Evolutionary conservation across 2,888 invertebrate species (phyloP).

Genomic region (Margaritifera margaritifera): DNA sequence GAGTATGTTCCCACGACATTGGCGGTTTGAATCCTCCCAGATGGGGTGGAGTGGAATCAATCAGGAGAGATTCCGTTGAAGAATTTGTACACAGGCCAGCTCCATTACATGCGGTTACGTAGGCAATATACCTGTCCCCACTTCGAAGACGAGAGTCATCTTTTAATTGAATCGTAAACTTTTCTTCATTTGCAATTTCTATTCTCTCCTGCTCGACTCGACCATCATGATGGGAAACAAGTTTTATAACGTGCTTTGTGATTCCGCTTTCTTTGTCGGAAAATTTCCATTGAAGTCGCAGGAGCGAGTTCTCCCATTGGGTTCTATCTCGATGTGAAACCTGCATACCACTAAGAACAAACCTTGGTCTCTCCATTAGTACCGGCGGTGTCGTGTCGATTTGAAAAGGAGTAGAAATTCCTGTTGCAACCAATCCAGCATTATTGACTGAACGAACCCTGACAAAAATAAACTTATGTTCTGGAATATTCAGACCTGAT

Average conservation of each 20-base stretch:
- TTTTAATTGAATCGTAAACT: conserved; percentile 20
- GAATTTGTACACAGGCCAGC: conserved; percentile 39
- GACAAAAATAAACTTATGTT: conserved; percentile 1
- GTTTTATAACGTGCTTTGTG: conserved; percentile 17
- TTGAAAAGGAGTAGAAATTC: conserved; percentile 4
- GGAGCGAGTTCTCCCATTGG: conserved; percentile 37
- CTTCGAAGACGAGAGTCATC: conserved; percentile 22
- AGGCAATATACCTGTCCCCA: conserved; percentile 34
- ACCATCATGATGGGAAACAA: conserved; percentile 33
- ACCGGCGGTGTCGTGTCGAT: conserved; percentile 2
- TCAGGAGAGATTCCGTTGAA: conserved; percentile 23
- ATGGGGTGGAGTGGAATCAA: conserved; percentile 51
- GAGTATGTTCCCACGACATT: conserved; percentile 21
- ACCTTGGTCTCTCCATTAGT: neutral
- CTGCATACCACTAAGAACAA: no score
- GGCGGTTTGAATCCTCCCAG: conserved; percentile 43
- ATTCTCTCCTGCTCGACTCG: conserved; percentile 30
- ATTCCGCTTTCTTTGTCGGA: conserved; percentile 36
- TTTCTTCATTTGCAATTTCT: conserved; percentile 21
- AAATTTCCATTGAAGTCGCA: conserved; percentile 27
- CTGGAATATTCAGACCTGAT: conserved; percentile 8
- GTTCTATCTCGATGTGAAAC: no score
- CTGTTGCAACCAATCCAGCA: conserved; percentile 3
- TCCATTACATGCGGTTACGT: conserved; percentile 39
- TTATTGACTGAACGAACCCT: conserved; percentile 8